phyloP scores from a whole-genome alignment of 2,888 invertebrate species.

The Erebia aethiops region DNA sequence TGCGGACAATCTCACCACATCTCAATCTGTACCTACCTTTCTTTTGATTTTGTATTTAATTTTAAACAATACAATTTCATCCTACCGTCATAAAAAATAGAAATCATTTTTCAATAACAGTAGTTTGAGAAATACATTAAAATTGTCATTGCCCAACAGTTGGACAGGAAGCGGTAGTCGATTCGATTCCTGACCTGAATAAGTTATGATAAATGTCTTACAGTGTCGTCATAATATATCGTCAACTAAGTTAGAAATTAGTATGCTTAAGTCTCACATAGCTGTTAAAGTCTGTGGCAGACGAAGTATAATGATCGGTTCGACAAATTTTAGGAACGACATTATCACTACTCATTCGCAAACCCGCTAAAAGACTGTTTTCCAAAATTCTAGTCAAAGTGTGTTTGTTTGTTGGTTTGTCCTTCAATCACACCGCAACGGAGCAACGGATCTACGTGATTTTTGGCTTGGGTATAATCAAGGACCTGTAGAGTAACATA shows the following conservation, averaged over 20 bases:
- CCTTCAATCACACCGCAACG: too few relatives aligned
- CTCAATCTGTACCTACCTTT: not conserved
- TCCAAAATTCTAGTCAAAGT: too few relatives aligned
- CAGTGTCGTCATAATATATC: slow-evolving; percentile 39
- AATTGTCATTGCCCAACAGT: slow-evolving; percentile 52
- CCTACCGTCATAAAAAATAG: not conserved
- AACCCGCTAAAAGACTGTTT: too few relatives aligned
- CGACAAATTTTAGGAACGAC: too few relatives aligned
- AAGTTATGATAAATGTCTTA: slow-evolving; percentile 45
- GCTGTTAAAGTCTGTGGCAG: not conserved
- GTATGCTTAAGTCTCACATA: slow-evolving; percentile 36
- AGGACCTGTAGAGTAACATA: too few relatives aligned
- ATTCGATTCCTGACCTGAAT: slow-evolving; percentile 74
- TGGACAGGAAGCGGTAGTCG: slow-evolving; percentile 74
- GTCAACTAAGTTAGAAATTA: slow-evolving; percentile 29
- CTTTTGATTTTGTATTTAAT: not conserved
- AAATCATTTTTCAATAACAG: slow-evolving; percentile 9
- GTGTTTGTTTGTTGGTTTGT: too few relatives aligned
- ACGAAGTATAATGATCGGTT: not conserved
- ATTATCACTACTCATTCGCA: not conserved
- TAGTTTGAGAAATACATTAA: slow-evolving; percentile 4
- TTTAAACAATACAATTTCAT: not conserved
- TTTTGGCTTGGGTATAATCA: too few relatives aligned
- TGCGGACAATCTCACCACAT: not conserved
- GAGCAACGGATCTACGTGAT: too few relatives aligned